Evolutionary conservation across 2,113 vertebrate species (phyloP).

Genomic region (Noctilio leporinus): DNA sequence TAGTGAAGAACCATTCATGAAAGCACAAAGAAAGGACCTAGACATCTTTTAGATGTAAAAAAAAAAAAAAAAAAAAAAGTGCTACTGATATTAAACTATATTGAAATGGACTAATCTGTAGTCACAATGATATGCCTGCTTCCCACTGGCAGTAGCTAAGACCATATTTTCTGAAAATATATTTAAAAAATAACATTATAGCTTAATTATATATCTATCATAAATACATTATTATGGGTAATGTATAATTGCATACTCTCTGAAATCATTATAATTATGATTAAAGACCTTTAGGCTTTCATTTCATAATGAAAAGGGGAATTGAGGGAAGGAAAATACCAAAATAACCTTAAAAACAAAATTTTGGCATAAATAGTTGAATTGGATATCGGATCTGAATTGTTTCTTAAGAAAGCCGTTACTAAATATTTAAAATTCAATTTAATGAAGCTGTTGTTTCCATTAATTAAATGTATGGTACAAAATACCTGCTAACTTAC

Average conservation of each 20-base stretch:
- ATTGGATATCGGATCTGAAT: background rate
- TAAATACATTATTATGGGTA: no score
- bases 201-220: background rate
- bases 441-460: background rate
- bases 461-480: background rate
- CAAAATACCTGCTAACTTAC: background rate
- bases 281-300: background rate
- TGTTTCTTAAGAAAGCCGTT: background rate
- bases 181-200: background rate
- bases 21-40: background rate
- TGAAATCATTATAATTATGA: background rate
- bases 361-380: background rate
- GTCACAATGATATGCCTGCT: background rate
- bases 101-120: constrained; percentile 1
- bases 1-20: background rate
- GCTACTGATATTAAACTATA: background rate
- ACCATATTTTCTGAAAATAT: constrained; percentile 10
- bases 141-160: background rate
- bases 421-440: background rate
- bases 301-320: background rate
- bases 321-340: background rate
- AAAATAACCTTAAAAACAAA: constrained; percentile 9
- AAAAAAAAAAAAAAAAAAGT: background rate
- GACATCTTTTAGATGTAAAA: background rate
- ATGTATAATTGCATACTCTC: background rate